These are phyloP conservation scores for Kryptolebias marmoratus DNA, from an alignment of 2,113 vertebrate species.

Conservation along the genomic window DNA sequence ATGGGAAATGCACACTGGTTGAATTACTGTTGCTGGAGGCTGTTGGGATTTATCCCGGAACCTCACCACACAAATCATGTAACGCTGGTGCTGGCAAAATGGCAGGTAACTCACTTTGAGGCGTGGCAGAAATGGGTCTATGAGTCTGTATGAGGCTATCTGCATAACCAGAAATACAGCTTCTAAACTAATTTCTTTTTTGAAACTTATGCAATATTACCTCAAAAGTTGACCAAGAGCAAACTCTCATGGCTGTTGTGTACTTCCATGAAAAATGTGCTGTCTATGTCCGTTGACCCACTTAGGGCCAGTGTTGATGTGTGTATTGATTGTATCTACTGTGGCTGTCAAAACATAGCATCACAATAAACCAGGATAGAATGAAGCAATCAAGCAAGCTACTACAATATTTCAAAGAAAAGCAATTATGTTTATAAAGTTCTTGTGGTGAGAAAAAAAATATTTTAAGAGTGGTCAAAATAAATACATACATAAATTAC, in stretches of 20 bases:
- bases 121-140: slow-evolving; percentile 44
- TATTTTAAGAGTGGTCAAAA: too few species aligned
- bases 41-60: slow-evolving; percentile 81
- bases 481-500: too few species aligned
- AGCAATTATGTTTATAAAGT: too few species aligned
- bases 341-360: slow-evolving; percentile 68
- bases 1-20: slow-evolving; percentile 84
- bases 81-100: slow-evolving; percentile 67
- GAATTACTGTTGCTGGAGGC: slow-evolving; percentile 81
- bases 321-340: slow-evolving; percentile 73
- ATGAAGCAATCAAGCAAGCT: slow-evolving; percentile 52
- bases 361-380: slow-evolving; percentile 49
- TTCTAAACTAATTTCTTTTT: slow-evolving; percentile 55
- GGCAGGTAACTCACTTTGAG: slow-evolving; percentile 63
- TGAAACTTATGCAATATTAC: slow-evolving; percentile 44
- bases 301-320: slow-evolving; percentile 66
- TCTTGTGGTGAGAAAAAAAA: too few species aligned
- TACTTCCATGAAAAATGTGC: slow-evolving; percentile 50
- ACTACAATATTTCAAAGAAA: slow-evolving; percentile 1
- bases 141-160: slow-evolving; percentile 24
- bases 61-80: slow-evolving; percentile 79
- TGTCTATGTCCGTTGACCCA: slow-evolving; percentile 66
- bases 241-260: slow-evolving; percentile 35
- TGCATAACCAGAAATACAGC: slow-evolving; percentile 49
- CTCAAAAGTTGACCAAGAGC: slow-evolving; percentile 40